Conservation (phyloP, 2,888 invertebrate species). For the Gryllus longicercus region DNA sequence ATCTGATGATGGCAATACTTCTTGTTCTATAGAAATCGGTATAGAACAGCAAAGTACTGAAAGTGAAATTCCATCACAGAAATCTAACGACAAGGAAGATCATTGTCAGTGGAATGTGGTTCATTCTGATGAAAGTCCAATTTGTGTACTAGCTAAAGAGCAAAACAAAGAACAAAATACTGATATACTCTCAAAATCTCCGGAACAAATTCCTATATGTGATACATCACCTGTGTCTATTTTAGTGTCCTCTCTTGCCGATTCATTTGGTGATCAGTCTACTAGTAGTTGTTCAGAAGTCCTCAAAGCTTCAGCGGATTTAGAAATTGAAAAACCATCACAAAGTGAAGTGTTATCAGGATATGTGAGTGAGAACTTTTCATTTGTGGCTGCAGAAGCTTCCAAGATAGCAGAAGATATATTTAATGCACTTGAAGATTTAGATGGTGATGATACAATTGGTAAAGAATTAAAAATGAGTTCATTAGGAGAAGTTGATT, state of each 20-base stretch:
- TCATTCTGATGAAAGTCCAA: neutral
- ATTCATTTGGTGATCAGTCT: neutral
- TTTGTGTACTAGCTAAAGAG: neutral
- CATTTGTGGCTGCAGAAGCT: neutral
- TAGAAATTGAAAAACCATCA: neutral
- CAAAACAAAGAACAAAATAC: neutral
- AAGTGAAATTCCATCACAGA: neutral
- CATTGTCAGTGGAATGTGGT: constrained; percentile 2
- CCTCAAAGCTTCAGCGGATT: neutral
- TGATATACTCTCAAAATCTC: neutral
- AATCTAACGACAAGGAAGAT: neutral
- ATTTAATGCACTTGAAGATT: constrained; percentile 1
- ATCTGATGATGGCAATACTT: constrained; percentile 2
- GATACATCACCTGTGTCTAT: neutral
- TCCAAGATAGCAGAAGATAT: neutral
- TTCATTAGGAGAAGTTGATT: neutral
- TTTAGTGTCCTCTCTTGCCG: neutral
- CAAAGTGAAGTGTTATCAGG: neutral
- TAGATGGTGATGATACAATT: constrained; percentile 1
- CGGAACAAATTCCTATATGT: neutral
- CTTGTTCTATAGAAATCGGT: neutral
- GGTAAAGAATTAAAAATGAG: neutral
- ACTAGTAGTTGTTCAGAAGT: neutral
- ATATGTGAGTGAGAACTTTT: constrained; percentile 7
- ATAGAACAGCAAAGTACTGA: neutral